phyloP scores from a whole-genome alignment of 2,888 invertebrate species.

The Platerodrilus igneus region DNA sequence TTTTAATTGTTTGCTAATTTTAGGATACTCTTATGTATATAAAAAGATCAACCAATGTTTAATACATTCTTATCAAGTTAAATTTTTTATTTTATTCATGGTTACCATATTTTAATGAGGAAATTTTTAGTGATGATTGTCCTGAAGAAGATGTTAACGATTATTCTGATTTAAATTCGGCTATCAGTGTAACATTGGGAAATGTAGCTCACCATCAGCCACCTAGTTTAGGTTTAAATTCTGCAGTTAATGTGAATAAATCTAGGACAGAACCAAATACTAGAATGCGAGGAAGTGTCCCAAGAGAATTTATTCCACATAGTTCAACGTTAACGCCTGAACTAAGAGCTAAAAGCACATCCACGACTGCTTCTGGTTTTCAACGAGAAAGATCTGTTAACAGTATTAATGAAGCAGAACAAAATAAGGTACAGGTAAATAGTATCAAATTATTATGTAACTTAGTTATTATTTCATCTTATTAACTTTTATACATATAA shows the following conservation, averaged over 20 bases:
- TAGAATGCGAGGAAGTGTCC: conserved; percentile 24
- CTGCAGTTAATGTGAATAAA: conserved; percentile 26
- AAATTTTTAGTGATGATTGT: conserved; percentile 41
- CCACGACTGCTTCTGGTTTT: conserved; percentile 28
- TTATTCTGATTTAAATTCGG: conserved; percentile 35
- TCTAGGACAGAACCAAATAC: conserved; percentile 26
- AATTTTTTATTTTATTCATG: too few species aligned
- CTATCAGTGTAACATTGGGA: conserved; percentile 10
- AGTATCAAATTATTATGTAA: conserved; percentile 4
- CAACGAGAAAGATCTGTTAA: conserved; percentile 30
- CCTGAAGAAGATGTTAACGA: conserved; percentile 40
- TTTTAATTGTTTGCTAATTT: too few species aligned
- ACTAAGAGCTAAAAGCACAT: conserved; percentile 32
- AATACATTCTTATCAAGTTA: too few species aligned
- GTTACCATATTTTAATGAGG: too few species aligned
- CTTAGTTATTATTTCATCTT: too few species aligned
- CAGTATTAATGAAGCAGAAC: conserved; percentile 15
- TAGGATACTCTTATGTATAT: too few species aligned
- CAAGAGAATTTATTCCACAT: conserved; percentile 24
- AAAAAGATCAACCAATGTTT: too few species aligned
- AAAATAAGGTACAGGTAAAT: conserved; percentile 9
- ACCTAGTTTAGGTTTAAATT: conserved; percentile 17
- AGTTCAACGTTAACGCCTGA: conserved; percentile 34
- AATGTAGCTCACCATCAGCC: conserved; percentile 13
- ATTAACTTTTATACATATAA: too few species aligned